Conservation (phyloP, 2,113 vertebrate species). For the Carassius auratus region DNA sequence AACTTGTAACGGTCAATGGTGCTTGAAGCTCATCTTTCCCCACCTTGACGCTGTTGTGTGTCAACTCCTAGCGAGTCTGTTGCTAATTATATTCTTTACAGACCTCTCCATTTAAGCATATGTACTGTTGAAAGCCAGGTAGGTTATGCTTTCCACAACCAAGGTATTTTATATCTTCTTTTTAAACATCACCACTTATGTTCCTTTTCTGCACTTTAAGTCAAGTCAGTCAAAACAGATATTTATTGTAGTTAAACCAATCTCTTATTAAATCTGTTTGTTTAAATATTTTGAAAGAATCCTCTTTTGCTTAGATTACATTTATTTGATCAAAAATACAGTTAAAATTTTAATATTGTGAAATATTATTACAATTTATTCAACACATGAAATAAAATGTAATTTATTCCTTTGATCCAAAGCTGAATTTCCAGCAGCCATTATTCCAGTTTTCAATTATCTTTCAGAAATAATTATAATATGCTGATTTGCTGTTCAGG, state of each 20-base stretch:
- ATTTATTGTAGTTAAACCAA: background rate
- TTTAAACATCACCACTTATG: background rate
- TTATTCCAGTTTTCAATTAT: background rate
- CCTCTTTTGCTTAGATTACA: background rate
- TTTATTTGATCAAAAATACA: background rate
- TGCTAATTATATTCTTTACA: slow-evolving; percentile 19
- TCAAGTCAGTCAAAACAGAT: background rate
- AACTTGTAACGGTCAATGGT: background rate
- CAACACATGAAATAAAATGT: no score
- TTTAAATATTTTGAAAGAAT: background rate
- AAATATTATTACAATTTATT: background rate
- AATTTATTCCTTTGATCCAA: background rate
- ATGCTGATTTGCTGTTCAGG: background rate
- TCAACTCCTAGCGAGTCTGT: background rate
- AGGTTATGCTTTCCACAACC: background rate
- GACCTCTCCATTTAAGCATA: slow-evolving; percentile 21
- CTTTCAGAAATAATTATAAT: background rate
- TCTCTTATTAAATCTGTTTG: background rate
- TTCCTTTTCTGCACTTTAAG: background rate
- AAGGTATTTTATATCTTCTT: background rate
- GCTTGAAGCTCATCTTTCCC: slow-evolving; percentile 19
- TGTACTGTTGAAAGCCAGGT: background rate
- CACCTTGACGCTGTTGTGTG: slow-evolving; percentile 11
- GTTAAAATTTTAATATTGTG: background rate
- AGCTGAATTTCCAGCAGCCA: no score